phyloP scores from a whole-genome alignment of 2,797 vertebrate genomes.

The Delichon dasypus region DNA sequence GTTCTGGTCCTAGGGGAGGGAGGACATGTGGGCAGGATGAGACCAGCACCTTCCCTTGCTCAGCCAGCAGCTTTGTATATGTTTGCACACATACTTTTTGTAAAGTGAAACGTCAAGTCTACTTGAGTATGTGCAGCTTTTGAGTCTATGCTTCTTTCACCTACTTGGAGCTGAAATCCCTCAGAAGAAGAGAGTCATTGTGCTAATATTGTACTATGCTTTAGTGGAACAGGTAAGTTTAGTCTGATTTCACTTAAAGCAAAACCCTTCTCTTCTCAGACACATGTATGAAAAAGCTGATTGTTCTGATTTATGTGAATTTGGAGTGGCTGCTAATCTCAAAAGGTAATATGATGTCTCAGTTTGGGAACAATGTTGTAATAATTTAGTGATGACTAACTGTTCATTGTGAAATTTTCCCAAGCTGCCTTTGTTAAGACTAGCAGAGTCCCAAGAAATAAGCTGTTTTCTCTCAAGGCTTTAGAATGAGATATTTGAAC shows the following conservation, averaged over 20 bases:
- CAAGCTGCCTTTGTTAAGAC: not conserved
- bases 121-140: not conserved
- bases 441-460: not conserved
- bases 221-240: not conserved
- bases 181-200: not conserved
- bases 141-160: not conserved
- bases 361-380: not conserved
- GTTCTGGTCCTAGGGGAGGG: not conserved
- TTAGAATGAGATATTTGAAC: not conserved
- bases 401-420: not conserved
- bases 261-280: not conserved
- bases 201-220: not conserved
- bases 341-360: not conserved
- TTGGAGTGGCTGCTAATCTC: not conserved
- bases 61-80: not conserved
- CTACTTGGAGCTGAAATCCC: not conserved
- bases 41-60: not conserved
- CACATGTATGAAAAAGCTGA: fast-evolving
- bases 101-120: not conserved
- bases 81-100: not conserved
- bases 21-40: not conserved
- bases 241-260: not conserved
- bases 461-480: not conserved
- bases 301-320: not conserved
- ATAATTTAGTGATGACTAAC: not conserved